phyloP scores from a whole-genome alignment of 2,888 invertebrate species.

The Globia sparganii region DNA sequence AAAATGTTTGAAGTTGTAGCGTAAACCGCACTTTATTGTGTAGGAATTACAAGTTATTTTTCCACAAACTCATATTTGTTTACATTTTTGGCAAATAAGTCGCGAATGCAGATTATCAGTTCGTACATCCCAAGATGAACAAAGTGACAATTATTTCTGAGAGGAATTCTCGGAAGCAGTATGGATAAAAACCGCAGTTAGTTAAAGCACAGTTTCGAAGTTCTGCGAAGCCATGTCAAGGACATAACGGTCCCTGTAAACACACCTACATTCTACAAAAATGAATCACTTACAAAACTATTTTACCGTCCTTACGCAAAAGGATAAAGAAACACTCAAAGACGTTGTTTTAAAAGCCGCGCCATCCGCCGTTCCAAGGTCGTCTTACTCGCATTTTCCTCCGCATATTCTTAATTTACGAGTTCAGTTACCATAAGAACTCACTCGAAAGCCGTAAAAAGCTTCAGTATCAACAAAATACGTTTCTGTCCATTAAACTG shows the following conservation, averaged over 20 bases:
- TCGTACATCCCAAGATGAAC: not conserved
- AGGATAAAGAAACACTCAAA: conserved; percentile 44
- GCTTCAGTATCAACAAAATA: conserved; percentile 69
- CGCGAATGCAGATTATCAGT: not conserved
- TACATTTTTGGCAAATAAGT: too few species aligned
- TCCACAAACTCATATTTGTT: too few species aligned
- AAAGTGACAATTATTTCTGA: not conserved
- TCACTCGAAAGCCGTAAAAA: conserved; percentile 71
- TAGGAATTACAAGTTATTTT: too few species aligned
- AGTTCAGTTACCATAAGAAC: conserved; percentile 67
- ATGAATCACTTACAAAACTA: conserved; percentile 35
- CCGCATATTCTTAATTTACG: conserved; percentile 70
- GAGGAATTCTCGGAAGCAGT: not conserved
- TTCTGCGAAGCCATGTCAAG: not conserved
- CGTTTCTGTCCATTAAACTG: conserved; percentile 71
- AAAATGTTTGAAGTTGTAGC: too few species aligned
- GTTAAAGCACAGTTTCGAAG: not conserved
- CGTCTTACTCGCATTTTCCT: conserved; percentile 57
- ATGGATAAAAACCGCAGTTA: not conserved
- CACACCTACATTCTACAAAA: not conserved
- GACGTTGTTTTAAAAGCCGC: conserved; percentile 57
- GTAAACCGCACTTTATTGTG: too few species aligned
- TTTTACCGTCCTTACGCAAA: conserved; percentile 18
- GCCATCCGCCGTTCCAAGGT: conserved; percentile 54
- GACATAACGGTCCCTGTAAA: not conserved